Conservation (phyloP, 2,888 invertebrate genomes). For the Merodon equestris region DNA sequence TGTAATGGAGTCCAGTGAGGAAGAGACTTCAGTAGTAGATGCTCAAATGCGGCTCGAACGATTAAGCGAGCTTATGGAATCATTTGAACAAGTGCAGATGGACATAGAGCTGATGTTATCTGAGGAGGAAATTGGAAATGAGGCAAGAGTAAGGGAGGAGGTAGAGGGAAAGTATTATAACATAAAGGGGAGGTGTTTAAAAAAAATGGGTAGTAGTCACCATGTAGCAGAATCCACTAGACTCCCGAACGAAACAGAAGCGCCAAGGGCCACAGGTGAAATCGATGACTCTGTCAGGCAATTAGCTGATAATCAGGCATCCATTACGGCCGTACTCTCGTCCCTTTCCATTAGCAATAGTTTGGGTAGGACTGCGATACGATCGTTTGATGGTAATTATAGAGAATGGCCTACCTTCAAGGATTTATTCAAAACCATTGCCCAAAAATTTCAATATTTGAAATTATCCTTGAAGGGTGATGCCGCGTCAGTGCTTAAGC, state of each 20-base stretch:
- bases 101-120: neutral
- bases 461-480: too few relatives aligned
- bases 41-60: too few relatives aligned
- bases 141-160: neutral
- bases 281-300: neutral
- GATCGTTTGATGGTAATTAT: neutral
- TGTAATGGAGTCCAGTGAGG: neutral
- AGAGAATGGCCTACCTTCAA: slow-evolving; percentile 1
- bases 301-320: neutral
- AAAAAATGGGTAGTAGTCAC: neutral
- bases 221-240: slow-evolving; percentile 1
- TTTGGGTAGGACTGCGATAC: neutral
- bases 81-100: neutral
- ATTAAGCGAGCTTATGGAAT: neutral
- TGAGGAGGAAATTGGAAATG: neutral
- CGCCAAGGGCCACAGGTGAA: neutral
- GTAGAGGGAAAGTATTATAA: too few relatives aligned
- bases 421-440: neutral
- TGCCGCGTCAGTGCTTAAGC: slow-evolving; percentile 6
- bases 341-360: too few relatives aligned
- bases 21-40: too few relatives aligned
- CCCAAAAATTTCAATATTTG: neutral
- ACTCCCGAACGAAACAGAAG: neutral
- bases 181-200: too few relatives aligned
- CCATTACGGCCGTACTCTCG: too few relatives aligned